Evolutionary conservation across 1,140 invertebrate species (phyloP), one percentile per base, ranked within the genome.

Genomic region (Drosophila athabasca): DNA sequence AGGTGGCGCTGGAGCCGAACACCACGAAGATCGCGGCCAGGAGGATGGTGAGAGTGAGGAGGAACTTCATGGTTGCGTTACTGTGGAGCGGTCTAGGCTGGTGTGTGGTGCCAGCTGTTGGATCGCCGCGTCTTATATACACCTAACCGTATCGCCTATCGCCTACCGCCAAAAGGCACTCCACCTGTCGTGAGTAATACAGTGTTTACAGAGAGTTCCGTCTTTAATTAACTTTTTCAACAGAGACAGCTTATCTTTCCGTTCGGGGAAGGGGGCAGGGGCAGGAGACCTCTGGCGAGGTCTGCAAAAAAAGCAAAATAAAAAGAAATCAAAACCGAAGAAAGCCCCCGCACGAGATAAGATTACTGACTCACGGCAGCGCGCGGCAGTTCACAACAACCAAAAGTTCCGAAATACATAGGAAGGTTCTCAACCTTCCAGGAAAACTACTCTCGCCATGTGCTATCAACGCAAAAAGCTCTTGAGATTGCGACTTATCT

Each of bases 1-100:
- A 91, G 62, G 15, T 76, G 73, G 67, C 9, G 45, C 83, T 90
- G 55, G 57, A 76, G 61, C 75, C 70, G 4, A 72, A 58, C 55
- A 71, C 65, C 35, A 76, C 75, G 22, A 66, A 71, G 50, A 79
- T 65, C 43, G 83, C 65, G 58, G 90, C 85, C 22, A 79, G 22
- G 6, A 91, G 64, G 6, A 90, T 57, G 43, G 79, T 64, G 15
- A 72, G 76, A 55, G 59, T 66, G 66, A 78, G 70, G 0, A 90
- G 45, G 49, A 77, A 70, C 51, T 87, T 80, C 72, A 84, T 90
- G 39, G 17, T 1, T 19, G 17, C 17, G 9, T 52, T 69, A 31
- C 24, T 26, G 31, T 50, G 19, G 2, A 39, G 53, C 8, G 7
- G 55, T 61, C 55, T 39, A 35, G 55, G 66, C 48, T n/a, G n/a